Percentiles rank a stretch among this genome's conserved stretches.
phyloP scores from a whole-genome alignment of 2,113 vertebrate species.

The Phrynocephalus versicolor region DNA sequence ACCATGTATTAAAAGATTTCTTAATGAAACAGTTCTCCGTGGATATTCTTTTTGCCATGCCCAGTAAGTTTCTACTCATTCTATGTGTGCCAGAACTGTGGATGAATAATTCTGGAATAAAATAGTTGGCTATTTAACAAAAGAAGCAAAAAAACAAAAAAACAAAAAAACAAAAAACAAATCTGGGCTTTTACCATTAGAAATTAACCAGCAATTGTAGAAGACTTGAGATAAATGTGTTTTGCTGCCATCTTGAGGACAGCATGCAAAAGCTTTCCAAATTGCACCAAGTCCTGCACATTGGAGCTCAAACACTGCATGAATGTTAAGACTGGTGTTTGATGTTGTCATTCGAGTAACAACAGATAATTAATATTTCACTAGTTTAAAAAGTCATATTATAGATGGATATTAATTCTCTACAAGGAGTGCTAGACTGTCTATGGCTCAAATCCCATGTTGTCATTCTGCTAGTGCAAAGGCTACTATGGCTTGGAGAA shows the following conservation, averaged over 20 bases:
- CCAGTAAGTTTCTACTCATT: background rate
- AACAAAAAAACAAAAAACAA: background rate
- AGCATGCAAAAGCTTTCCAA: background rate
- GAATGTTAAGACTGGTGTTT: background rate
- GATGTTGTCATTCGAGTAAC: background rate
- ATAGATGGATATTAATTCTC: background rate
- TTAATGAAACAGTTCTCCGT: background rate
- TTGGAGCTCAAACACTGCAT: constrained; percentile 5
- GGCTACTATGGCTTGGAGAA: background rate
- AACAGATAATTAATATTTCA: background rate
- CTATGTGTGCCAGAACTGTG: background rate
- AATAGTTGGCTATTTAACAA: background rate
- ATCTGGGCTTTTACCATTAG: background rate
- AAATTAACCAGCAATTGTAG: background rate
- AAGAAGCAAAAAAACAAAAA: background rate
- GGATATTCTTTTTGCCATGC: background rate
- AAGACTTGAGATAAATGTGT: background rate
- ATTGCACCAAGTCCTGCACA: background rate
- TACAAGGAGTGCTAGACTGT: background rate
- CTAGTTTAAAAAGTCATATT: background rate
- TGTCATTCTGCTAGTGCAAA: background rate
- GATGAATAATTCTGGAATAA: background rate
- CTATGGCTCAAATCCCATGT: background rate
- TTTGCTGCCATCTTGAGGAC: background rate
- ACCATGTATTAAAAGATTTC: background rate